Percentiles rank a stretch among this genome's conserved stretches.
Conservation (phyloP, 2,888 invertebrate genomes). For the Drosophila kokeensis region DNA sequence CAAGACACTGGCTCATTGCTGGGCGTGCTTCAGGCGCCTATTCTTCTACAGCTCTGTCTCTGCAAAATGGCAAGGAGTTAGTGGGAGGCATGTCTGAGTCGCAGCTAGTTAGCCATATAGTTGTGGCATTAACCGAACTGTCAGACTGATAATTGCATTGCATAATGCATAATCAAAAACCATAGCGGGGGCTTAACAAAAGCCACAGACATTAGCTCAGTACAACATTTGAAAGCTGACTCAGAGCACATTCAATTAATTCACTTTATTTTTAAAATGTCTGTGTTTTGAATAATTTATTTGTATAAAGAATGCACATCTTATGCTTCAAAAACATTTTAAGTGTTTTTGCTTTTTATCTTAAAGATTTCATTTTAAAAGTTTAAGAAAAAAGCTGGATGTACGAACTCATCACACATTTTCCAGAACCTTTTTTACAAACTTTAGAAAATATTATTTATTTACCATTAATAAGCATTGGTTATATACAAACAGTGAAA, state of each 20-base stretch:
- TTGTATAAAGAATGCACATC: not conserved
- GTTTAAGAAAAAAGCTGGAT: not conserved
- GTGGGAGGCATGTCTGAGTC: slow-evolving; percentile 14
- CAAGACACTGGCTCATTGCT: slow-evolving; percentile 30
- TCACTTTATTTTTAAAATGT: not conserved
- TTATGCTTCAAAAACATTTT: not conserved
- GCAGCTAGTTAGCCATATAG: slow-evolving; percentile 40
- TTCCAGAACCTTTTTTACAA: too few species aligned
- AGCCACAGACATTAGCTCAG: slow-evolving; percentile 42
- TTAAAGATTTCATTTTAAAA: not conserved
- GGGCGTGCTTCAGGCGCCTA: not conserved
- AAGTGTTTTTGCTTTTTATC: not conserved
- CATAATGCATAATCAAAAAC: slow-evolving; percentile 71
- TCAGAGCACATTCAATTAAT: not conserved
- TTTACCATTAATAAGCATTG: too few species aligned
- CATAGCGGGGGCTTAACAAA: slow-evolving; percentile 13
- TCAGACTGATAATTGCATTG: slow-evolving; percentile 77
- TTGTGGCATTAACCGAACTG: slow-evolving; percentile 70
- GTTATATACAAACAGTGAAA: too few species aligned
- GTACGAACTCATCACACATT: not conserved
- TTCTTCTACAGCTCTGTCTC: slow-evolving; percentile 2
- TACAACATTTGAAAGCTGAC: not conserved
- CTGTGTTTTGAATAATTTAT: not conserved
- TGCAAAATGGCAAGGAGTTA: slow-evolving; percentile 33
- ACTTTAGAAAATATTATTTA: too few species aligned